These are phyloP conservation scores for Acanthornis magna DNA, from an alignment of 2,797 vertebrate species.

Conservation along the genomic window DNA sequence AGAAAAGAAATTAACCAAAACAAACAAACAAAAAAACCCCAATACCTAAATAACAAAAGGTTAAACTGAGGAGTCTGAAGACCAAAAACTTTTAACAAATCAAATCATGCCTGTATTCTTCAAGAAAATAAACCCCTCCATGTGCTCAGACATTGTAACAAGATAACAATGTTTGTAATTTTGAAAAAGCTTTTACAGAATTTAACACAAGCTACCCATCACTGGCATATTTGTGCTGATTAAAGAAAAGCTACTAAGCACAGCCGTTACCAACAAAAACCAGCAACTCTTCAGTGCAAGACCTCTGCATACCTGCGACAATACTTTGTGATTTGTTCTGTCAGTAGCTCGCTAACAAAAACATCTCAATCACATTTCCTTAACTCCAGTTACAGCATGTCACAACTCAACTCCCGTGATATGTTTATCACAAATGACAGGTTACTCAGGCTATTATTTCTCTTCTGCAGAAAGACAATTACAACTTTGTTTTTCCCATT, in stretches of 20 bases:
- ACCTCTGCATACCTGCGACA: not conserved
- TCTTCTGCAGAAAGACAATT: conserved; percentile 1
- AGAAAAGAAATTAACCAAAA: not conserved
- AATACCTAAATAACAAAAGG: not conserved
- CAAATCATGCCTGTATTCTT: not conserved
- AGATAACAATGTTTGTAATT: not conserved
- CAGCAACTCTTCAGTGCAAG: not conserved
- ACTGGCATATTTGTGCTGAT: not conserved
- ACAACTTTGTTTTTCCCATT: not conserved
- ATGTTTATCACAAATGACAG: not conserved
- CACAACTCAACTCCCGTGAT: not conserved
- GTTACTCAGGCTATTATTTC: not conserved
- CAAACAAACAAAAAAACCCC: accelerated
- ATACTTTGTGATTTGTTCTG: not conserved
- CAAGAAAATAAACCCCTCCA: not conserved
- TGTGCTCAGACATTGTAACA: not conserved
- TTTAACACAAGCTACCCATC: not conserved
- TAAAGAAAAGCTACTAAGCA: not conserved
- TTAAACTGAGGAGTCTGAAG: not conserved
- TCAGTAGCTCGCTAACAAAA: not conserved
- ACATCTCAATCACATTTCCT: not conserved
- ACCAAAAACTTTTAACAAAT: not conserved
- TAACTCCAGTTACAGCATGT: not conserved
- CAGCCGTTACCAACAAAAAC: not conserved
- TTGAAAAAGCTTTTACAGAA: not conserved